Conservation (phyloP, 2,888 invertebrate genomes). For the Isotomurus palustris region DNA sequence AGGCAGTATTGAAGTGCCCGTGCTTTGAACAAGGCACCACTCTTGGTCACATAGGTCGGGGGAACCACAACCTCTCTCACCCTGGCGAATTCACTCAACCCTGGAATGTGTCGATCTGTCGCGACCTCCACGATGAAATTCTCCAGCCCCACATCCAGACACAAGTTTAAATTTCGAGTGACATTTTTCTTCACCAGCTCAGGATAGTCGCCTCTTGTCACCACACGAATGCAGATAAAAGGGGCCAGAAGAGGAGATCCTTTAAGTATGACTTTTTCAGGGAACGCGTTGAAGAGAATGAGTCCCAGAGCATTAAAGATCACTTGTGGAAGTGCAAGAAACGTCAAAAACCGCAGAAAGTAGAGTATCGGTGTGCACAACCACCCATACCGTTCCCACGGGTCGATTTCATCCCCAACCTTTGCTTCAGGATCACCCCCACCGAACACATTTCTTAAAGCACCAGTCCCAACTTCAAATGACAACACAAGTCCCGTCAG, state of each 20-base stretch:
- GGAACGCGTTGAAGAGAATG: constrained; percentile 87
- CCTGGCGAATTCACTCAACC: constrained; percentile 62
- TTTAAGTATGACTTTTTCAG: constrained; percentile 80
- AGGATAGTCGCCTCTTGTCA: constrained; percentile 90
- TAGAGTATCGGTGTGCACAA: constrained; percentile 70
- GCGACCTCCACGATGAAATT: constrained; percentile 96
- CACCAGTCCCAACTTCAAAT: constrained; percentile 66
- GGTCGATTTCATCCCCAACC: constrained; percentile 63
- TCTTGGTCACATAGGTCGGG: constrained; percentile 75
- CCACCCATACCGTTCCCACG: constrained; percentile 76
- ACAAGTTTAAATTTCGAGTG: constrained; percentile 76
- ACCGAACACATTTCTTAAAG: too few species aligned
- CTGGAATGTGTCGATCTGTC: constrained; percentile 78
- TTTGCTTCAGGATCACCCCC: constrained; percentile 52
- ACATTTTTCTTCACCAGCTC: constrained; percentile 84
- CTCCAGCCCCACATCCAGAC: constrained; percentile 82
- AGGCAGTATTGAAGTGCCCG: constrained; percentile 92
- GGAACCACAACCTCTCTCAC: constrained; percentile 87
- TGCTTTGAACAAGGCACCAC: constrained; percentile 89
- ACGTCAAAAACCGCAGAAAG: constrained; percentile 69
- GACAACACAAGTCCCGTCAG: constrained; percentile 67
- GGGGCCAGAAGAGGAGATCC: constrained; percentile 88
- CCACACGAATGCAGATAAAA: constrained; percentile 88
- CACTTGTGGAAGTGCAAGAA: constrained; percentile 70
- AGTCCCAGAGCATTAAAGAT: constrained; percentile 82